Evolutionary conservation across 2,888 invertebrate genomes (phyloP).

Genomic region (Myopa testacea): DNA sequence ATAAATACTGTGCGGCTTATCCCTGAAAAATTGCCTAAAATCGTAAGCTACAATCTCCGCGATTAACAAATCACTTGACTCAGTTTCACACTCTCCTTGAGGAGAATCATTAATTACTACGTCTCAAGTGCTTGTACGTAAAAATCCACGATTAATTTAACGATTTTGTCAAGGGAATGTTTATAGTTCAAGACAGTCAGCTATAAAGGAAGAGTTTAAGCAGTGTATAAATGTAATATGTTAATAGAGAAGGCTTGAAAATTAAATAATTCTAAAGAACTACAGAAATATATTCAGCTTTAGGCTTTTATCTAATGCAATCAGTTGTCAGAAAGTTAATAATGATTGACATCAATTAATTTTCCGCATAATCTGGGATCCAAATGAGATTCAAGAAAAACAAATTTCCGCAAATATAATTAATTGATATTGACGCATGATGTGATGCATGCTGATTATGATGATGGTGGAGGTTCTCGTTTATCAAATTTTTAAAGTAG

Average conservation of each 20-base stretch:
- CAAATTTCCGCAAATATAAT: slow-evolving; percentile 15
- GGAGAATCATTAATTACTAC: neutral
- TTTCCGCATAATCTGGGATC: neutral
- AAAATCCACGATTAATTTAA: neutral
- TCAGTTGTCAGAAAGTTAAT: neutral
- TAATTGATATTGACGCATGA: slow-evolving; percentile 26
- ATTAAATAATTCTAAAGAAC: neutral
- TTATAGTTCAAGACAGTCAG: too few species aligned
- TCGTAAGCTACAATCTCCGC: neutral
- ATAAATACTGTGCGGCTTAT: neutral
- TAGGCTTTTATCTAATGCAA: neutral
- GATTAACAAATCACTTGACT: neutral
- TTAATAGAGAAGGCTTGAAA: neutral
- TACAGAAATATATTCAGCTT: neutral
- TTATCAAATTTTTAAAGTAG: too few species aligned
- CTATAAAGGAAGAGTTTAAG: too few species aligned
- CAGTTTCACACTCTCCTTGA: neutral
- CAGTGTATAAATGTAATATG: neutral
- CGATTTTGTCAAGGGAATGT: neutral
- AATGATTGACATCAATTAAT: slow-evolving; percentile 7
- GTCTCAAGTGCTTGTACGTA: neutral
- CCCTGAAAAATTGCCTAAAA: neutral
- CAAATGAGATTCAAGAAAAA: slow-evolving; percentile 23
- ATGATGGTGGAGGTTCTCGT: neutral
- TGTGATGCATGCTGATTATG: neutral